Conservation (phyloP, 2,113 vertebrate genomes). For the Myotis lucifugus region DNA sequence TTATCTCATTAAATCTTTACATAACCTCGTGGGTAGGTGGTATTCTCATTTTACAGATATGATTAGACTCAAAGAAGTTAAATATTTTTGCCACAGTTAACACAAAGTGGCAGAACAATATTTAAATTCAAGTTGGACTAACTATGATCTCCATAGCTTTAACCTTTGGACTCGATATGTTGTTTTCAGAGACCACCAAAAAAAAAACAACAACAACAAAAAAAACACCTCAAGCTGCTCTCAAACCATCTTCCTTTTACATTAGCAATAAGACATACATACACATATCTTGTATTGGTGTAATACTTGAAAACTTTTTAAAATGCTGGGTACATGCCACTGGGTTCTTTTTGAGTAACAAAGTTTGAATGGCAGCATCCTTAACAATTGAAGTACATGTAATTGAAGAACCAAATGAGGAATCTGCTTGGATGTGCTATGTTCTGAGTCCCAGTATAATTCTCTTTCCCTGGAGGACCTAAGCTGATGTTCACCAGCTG, state of each 20-base stretch:
- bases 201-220: not conserved
- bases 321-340: not conserved
- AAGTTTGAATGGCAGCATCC: not conserved
- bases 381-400: not conserved
- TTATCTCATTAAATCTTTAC: slow-evolving; percentile 29
- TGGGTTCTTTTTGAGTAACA: slow-evolving; percentile 6
- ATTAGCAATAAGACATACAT: not conserved
- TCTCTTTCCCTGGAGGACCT: not conserved
- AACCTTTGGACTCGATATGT: not conserved
- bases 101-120: slow-evolving; percentile 13
- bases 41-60: slow-evolving; percentile 42
- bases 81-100: slow-evolving; percentile 7
- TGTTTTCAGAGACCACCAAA: not conserved
- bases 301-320: not conserved
- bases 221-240: not conserved
- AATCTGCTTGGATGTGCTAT: not conserved
- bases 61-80: slow-evolving; percentile 5
- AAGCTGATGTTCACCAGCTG: not conserved
- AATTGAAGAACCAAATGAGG: not conserved
- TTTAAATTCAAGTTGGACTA: not conserved
- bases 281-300: not conserved
- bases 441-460: not conserved
- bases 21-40: not conserved
- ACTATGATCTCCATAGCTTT: slow-evolving; percentile 5
- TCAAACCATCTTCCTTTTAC: not conserved